phyloP scores from a whole-genome alignment of 2,888 invertebrate species.

The Heliconius ismenius region DNA sequence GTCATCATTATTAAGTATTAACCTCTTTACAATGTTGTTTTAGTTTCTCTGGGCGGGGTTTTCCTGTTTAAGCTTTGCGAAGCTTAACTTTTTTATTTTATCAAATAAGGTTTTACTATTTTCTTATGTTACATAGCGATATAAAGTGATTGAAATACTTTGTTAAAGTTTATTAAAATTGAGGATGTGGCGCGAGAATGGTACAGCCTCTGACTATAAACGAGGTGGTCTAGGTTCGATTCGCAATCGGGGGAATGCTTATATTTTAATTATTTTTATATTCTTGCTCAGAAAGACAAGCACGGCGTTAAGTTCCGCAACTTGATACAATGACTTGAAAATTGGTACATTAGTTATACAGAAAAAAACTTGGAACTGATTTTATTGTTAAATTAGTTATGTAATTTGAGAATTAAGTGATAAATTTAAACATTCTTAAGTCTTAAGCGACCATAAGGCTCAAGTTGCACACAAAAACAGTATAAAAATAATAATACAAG shows the following conservation, averaged over 20 bases:
- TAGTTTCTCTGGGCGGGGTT: neutral
- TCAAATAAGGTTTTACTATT: neutral
- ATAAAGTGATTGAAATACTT: no score
- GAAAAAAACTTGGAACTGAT: neutral
- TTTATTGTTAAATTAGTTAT: neutral
- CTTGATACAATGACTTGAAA: no score
- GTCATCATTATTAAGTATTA: neutral
- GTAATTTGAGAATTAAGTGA: neutral
- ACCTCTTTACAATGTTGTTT: conserved; percentile 2
- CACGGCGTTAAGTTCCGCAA: no score
- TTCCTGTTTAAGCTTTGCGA: neutral
- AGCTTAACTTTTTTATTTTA: neutral
- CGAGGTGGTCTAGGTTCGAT: no score
- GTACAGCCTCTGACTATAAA: no score
- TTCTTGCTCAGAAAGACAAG: no score
- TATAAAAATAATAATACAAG: conserved; percentile 28
- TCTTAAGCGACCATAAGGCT: neutral
- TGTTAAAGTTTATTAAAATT: neutral
- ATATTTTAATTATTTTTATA: no score
- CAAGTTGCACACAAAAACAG: conserved; percentile 2
- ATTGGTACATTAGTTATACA: no score
- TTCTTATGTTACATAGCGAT: neutral
- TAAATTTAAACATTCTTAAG: neutral
- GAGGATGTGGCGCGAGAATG: neutral
- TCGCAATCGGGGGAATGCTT: no score